Evolutionary conservation across 2,113 vertebrate genomes (phyloP).

Genomic region (Macrotus californicus): DNA sequence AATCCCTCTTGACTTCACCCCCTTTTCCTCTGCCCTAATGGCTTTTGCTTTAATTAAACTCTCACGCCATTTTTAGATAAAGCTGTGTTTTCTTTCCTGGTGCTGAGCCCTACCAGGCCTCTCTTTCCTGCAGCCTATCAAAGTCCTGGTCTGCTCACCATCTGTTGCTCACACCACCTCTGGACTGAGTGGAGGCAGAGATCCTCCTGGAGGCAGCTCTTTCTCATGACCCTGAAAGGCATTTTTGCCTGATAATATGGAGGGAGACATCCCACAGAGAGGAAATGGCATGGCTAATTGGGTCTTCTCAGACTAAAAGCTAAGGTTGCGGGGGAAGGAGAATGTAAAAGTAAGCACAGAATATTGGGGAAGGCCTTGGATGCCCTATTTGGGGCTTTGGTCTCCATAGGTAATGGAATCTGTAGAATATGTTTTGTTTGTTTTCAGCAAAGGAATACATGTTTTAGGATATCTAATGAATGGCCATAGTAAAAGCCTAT

Average conservation of each 20-base stretch:
- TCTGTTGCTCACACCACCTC: rapidly evolving
- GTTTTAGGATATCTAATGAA: background rate
- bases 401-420: background rate
- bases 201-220: background rate
- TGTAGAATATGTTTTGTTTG: background rate
- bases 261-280: background rate
- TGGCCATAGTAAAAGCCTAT: background rate
- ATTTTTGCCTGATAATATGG: background rate
- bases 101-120: background rate
- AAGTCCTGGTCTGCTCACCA: background rate
- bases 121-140: background rate
- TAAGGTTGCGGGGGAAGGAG: background rate
- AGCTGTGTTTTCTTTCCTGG: background rate
- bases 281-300: background rate
- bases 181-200: background rate
- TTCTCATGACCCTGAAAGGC: background rate
- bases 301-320: background rate
- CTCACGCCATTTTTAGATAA: background rate
- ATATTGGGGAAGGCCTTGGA: background rate
- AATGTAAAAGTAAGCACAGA: background rate
- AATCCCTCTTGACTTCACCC: background rate
- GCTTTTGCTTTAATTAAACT: background rate
- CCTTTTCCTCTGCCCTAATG: background rate
- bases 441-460: background rate
- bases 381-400: background rate